Evolutionary conservation across 2,797 vertebrate species (phyloP), one percentile per base, ranked within the genome.

Genomic region (Gymnocypris eckloni): DNA sequence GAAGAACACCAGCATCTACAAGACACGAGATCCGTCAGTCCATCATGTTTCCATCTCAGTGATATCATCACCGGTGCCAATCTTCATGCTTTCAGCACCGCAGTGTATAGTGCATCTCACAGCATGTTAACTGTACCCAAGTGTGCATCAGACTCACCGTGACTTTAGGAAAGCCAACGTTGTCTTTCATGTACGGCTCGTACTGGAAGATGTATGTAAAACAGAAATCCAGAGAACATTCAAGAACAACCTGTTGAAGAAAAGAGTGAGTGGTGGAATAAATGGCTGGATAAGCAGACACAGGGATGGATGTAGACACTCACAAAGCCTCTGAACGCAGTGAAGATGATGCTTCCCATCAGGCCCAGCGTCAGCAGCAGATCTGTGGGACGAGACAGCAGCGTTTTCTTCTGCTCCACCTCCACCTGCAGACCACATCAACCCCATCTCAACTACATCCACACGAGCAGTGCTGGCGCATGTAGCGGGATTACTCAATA

Each of bases 101-200:
- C 54, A 56, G 20, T 71, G 61, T 1, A 33, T 33, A 33, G 28
- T 33, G 28, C 28, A 33, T 33, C 18, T 54, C 15, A 50, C 48
- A 8, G 0, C 5, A 28, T 25, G 33, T 28, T 64, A 64, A 64
- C 15, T 28, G 61, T 28, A 6, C 11, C 11, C 11, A 25, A 25
- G n/a, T 28, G n/a, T 28, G 59, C 59, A 13, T 28, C 61, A 28
- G 61, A 3, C 64, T 67, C 64, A 99, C 98, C 96, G 95, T 97
- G 72, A 98, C 92, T 86, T 95, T 96, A 28, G 98, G 96, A 85
- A 98, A 99, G 28, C 94, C 96, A 0, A 97, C 97, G 0, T 97
- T 97, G 87, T 99, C 98, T 48, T 97, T 96, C 91, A 99, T 96
- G 89, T 98, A 99, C 0, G 98, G 98, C 89, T 99, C 98, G 0